Percentiles rank a stretch among this genome's conserved stretches.
Evolutionary conservation across 53 echinoderm and acorn worm genomes (phyloP).

Genomic region (Mesocentrotus franciscanus): DNA sequence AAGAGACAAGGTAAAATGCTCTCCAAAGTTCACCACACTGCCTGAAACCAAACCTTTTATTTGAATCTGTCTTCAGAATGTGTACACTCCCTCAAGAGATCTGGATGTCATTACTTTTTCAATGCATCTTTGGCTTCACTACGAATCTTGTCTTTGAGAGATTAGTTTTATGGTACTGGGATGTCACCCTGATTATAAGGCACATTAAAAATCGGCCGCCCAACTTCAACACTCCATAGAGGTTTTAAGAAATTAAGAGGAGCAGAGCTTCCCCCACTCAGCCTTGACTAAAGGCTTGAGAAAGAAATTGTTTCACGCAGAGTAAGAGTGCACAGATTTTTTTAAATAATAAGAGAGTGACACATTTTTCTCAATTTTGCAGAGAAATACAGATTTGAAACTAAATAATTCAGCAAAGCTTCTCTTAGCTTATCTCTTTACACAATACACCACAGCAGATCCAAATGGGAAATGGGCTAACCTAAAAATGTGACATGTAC

Average conservation of each 20-base stretch:
- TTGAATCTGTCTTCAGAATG: background rate
- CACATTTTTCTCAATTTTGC: background rate
- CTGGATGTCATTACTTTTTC: background rate
- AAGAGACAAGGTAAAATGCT: background rate
- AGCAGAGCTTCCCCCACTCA: background rate
- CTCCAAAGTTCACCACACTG: background rate
- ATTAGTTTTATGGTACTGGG: background rate
- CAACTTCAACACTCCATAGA: background rate
- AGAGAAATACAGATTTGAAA: background rate
- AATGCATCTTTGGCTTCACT: background rate
- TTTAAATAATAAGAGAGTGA: background rate
- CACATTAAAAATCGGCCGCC: constrained; percentile 55
- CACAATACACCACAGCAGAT: constrained; percentile 23
- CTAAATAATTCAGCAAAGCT: background rate
- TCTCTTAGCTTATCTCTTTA: background rate
- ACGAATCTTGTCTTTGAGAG: background rate
- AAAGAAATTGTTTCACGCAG: background rate
- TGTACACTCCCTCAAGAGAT: background rate
- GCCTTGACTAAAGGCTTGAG: background rate
- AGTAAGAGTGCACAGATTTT: background rate
- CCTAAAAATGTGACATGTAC: constrained; percentile 49
- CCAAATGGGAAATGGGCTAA: background rate
- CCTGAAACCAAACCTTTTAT: background rate
- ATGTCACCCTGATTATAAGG: constrained; percentile 41
- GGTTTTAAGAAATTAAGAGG: background rate